Evolutionary conservation across 2,797 vertebrate genomes (phyloP).

Genomic region (Coluber constrictor): DNA sequence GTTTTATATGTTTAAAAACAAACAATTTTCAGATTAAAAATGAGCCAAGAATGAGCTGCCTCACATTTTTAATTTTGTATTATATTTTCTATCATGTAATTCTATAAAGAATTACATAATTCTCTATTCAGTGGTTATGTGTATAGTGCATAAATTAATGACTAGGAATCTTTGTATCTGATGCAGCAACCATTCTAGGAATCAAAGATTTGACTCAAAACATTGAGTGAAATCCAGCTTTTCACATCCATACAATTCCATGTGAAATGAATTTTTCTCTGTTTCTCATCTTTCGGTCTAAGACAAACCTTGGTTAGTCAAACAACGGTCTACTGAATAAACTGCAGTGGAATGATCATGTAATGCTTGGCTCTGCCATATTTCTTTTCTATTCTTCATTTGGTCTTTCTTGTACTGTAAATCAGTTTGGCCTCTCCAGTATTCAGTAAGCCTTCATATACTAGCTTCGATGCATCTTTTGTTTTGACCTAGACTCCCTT

Average conservation of each 20-base stretch:
- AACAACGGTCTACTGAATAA: neutral
- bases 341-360: neutral
- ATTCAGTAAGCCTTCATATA: neutral
- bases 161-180: neutral
- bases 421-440: neutral
- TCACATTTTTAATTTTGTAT: neutral
- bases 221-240: neutral
- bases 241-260: neutral
- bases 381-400: neutral
- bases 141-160: neutral
- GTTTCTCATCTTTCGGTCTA: neutral
- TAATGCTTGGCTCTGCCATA: neutral
- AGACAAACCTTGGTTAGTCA: neutral
- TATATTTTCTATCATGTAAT: neutral
- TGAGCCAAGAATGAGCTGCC: neutral
- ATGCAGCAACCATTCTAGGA: neutral
- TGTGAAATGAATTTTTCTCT: neutral
- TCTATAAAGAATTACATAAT: neutral
- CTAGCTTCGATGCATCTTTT: neutral
- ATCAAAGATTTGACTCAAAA: neutral
- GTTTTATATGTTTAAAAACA: neutral
- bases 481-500: too few relatives aligned
- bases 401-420: neutral
- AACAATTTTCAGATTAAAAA: neutral
- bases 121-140: neutral